Base-by-base conservation (phyloP, 30 jellyfish, hydroid and myxozoan species). In the Aurelia aurita complex sp. Pacific region DNA sequence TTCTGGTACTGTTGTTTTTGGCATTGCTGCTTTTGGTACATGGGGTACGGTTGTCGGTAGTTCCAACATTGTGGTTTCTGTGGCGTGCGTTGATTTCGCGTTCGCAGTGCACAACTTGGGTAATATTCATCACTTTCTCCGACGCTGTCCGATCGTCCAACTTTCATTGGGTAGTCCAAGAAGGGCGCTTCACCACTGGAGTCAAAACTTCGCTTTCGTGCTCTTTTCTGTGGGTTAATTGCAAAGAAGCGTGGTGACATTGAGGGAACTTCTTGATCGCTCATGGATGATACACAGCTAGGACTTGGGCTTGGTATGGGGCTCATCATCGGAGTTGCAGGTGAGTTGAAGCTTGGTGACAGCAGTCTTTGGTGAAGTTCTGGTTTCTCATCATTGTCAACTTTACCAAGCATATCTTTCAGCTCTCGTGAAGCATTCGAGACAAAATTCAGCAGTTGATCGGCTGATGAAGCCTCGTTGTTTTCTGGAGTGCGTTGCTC, bases 201-300 rank as follows among this genome's bases (percentile, higher is more conserved):
- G 55, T 73, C 93, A 57, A 64, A 19, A 57, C 79, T 77, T 46
- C 87, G 73, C 69, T 84, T 84, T 69, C 93, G 87, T 13, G 68
- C 74, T 9, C 87, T 77, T 42, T 57, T 69, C 87, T 64, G 87
- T 32, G 93, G 40, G 59, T n/a, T 64, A n/a, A 59, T 54, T 2
- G 75, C 76, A 18, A 84, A 73, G 68, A 60, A 84, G 11, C 84
- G 72, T 15, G 93, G 93, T 9, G 93, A 84, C 93, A 84, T 84
- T 16, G 87, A 73, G 23, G 93, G 93, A 46, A 84, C 93, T 54
- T 84, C 93, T 75, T 84, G 93, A 67, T 84, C 93, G 74, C 87
- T 73, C 12, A 74, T 35, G 15, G 93, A 84, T 16, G 93, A 84
- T 2, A 84, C 82, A 15, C 74, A 73, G 73, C 93, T 84, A 57